Percentiles rank a stretch among this genome's conserved stretches.
These are phyloP conservation scores for Callipepla squamata DNA, from an alignment of 2,113 vertebrate species.

Conservation along the genomic window DNA sequence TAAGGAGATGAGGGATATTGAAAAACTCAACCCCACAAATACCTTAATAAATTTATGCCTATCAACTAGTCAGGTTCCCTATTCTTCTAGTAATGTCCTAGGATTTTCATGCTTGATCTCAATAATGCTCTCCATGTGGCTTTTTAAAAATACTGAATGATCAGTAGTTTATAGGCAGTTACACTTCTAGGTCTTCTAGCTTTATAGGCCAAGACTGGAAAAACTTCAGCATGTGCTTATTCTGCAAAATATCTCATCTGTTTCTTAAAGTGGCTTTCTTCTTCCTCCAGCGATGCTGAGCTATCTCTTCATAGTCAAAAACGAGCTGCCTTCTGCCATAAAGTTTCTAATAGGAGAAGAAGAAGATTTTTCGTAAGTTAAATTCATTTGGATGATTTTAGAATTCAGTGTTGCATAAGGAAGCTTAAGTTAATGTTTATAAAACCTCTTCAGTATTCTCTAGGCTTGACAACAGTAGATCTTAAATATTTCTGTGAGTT, in stretches of 20 bases:
- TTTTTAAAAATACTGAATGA: not conserved
- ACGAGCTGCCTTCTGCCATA: constrained; percentile 93
- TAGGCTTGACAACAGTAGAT: not conserved
- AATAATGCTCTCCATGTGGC: not conserved
- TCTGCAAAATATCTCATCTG: not conserved
- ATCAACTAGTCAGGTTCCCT: not conserved
- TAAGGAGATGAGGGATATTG: constrained; percentile 49
- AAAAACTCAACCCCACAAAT: not conserved
- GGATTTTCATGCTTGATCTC: not conserved
- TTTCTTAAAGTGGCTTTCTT: constrained; percentile 66
- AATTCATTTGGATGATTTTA: not conserved
- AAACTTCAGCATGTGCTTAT: not conserved
- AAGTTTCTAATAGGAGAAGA: constrained; percentile 81
- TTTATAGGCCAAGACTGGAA: not conserved
- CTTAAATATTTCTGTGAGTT: not conserved
- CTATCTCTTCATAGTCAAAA: constrained; percentile 97
- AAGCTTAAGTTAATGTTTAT: not conserved
- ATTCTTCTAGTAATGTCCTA: not conserved
- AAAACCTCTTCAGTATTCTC: not conserved
- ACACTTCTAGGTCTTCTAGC: rapidly evolving
- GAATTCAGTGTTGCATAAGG: not conserved
- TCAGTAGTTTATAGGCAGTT: not conserved
- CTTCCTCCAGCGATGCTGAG: constrained; percentile 90
- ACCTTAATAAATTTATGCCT: not conserved
- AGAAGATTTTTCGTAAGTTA: constrained; percentile 76